Conservation (phyloP, 2,888 invertebrate species). For the Morpho deidamia region DNA sequence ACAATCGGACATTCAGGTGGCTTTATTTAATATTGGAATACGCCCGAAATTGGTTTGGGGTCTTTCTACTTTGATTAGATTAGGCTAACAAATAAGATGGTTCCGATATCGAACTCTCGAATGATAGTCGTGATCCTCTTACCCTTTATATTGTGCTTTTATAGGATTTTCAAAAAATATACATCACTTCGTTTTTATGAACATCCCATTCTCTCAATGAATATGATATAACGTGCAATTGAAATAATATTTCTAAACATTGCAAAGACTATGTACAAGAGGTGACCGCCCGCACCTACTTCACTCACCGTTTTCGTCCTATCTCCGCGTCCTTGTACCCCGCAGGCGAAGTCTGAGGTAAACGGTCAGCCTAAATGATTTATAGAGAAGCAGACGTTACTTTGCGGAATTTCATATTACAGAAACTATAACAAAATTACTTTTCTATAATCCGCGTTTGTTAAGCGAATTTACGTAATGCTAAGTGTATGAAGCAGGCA, state of each 20-base stretch:
- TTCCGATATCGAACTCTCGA: not conserved
- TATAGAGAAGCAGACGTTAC: too few relatives aligned
- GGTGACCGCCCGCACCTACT: too few relatives aligned
- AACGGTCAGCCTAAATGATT: too few relatives aligned
- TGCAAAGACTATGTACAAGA: too few relatives aligned
- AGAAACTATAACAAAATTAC: too few relatives aligned
- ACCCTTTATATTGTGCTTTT: not conserved
- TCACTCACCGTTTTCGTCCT: too few relatives aligned
- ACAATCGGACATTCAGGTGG: constrained; percentile 23
- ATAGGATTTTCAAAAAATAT: not conserved
- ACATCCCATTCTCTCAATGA: not conserved
- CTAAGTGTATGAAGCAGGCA: too few relatives aligned
- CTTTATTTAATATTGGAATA: constrained; percentile 29
- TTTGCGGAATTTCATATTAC: too few relatives aligned
- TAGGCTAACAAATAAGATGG: constrained; percentile 8
- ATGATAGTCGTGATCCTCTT: constrained; percentile 1
- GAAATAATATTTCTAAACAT: not conserved
- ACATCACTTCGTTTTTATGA: not conserved
- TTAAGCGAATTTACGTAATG: too few relatives aligned
- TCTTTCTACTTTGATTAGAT: constrained; percentile 17
- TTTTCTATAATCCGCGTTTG: too few relatives aligned
- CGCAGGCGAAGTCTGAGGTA: too few relatives aligned
- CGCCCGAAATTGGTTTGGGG: constrained; percentile 23
- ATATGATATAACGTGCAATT: not conserved
- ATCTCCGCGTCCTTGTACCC: too few relatives aligned